These are phyloP conservation scores for Drosophila leonis DNA, from an alignment of 2,888 invertebrate species.

Conservation along the genomic window DNA sequence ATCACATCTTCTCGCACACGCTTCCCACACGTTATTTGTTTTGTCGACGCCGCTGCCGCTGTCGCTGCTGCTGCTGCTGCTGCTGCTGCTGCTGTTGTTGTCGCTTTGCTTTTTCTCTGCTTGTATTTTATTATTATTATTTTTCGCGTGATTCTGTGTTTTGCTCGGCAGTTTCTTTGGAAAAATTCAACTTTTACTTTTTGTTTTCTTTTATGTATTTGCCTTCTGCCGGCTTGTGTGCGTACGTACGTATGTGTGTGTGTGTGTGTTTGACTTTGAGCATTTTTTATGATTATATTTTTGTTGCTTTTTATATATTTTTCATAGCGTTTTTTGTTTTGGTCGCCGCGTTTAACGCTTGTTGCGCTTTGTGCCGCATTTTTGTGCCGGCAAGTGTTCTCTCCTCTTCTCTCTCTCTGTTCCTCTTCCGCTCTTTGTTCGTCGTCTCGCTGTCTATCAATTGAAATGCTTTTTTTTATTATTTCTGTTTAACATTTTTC, in stretches of 20 bases:
- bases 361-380: constrained; percentile 57
- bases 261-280: constrained; percentile 56
- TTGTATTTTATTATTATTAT: constrained; percentile 81
- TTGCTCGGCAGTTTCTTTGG: constrained; percentile 80
- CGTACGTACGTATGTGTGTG: constrained; percentile 41
- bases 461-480: constrained; percentile 36
- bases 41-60: constrained; percentile 54
- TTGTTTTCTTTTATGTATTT: constrained; percentile 72
- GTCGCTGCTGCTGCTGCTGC: constrained; percentile 35
- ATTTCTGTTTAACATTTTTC: constrained; percentile 35
- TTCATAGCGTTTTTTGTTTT: constrained; percentile 71
- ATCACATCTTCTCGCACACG: constrained; percentile 63
- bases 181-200: constrained; percentile 82
- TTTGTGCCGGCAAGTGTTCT: constrained; percentile 49
- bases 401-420: constrained; percentile 2
- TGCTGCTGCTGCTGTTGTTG: constrained; percentile 38
- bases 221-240: constrained; percentile 54
- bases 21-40: constrained; percentile 69
- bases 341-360: constrained; percentile 66
- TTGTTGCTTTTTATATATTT: constrained; percentile 55
- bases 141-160: constrained; percentile 81
- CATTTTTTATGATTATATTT: constrained; percentile 75
- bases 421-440: constrained; percentile 15
- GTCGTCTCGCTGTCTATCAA: constrained; percentile 49
- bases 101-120: constrained; percentile 58